Base-by-base conservation (phyloP, 1,140 invertebrate species). In the Drepana arcuata region DNA sequence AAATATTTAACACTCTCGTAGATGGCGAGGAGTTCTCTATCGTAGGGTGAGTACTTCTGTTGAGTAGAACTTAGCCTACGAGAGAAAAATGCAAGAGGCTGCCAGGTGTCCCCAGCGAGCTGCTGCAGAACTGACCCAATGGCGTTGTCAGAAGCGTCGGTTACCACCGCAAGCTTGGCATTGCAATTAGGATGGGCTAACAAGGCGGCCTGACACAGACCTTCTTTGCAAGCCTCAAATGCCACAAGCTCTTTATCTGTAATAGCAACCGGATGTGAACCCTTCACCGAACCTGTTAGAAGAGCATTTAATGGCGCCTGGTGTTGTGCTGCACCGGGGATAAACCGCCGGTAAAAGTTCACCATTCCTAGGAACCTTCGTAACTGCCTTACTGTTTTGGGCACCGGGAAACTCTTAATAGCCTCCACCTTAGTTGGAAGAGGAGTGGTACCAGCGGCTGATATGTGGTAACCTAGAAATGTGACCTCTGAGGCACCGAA, bases 301-400 rank as follows among this genome's bases (percentile, higher is more conserved):
- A 48, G 34, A 6, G 27, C 41, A 10, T 53, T 40, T 9, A 53
- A 25, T 2, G 36, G 41, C 2, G 37, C 45, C 21, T 53, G 45
- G 7, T 33, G 24, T 9, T 37, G 21, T 11, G 66, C 57, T 7
- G 61, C 61, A 6, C 56, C 28, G 1, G 53, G 54, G 2, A 74
- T 16, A 26, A 50, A 73, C 6, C 48, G 21, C 12, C 57, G 38
- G 35, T 78, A 80, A 41, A 69, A 83, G 26, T 80, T 82, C 0
- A 78, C 30, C 54, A 83, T 74, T 1, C 74, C 83, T 1, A 86
- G 33, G 42, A 85, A 86, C 7, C 61, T 34, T 4, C 73, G 41
- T 0, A 83, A 42, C 15, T 66, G 46, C 9, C 47, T 55, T 2
- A 75, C 51, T 1, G 50, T 72, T 6, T 47, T 45, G 0, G 77